Percentiles rank a stretch among this genome's conserved stretches.
Evolutionary conservation across 2,888 invertebrate species (phyloP).

Genomic region (Mayetiola destructor): DNA sequence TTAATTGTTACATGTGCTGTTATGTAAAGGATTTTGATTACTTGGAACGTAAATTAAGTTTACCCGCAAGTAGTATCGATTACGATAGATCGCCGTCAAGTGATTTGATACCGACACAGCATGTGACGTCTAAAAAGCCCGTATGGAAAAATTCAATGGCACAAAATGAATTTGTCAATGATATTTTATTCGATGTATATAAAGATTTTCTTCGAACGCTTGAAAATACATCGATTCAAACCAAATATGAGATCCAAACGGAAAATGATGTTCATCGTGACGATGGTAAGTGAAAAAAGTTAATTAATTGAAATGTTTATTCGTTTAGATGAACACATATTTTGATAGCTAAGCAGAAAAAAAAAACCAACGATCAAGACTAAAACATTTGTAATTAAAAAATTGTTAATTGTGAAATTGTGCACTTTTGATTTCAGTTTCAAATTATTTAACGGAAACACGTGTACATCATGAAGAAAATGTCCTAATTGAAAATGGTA

Average conservation of each 20-base stretch:
- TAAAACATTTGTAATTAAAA: too few species aligned
- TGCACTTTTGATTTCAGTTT: too few species aligned
- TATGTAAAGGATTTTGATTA: background rate
- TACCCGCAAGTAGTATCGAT: background rate
- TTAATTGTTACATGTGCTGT: background rate
- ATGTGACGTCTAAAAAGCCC: background rate
- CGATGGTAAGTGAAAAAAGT: too few species aligned
- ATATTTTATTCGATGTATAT: constrained; percentile 45
- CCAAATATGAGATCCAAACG: background rate
- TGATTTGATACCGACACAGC: background rate
- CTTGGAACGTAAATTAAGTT: background rate
- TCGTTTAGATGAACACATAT: too few species aligned
- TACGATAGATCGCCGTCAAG: background rate
- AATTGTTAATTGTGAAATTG: too few species aligned
- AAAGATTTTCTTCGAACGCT: constrained; percentile 56
- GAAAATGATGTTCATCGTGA: too few species aligned
- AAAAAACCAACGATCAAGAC: too few species aligned
- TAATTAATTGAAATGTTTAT: too few species aligned
- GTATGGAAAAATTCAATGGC: constrained; percentile 23
- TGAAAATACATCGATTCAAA: constrained; percentile 36
- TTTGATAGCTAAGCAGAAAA: too few species aligned
- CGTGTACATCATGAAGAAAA: too few species aligned
- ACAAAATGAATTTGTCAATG: constrained; percentile 27
- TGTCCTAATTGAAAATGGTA: too few species aligned
- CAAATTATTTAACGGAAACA: too few species aligned